phyloP scores from a whole-genome alignment of 2,888 invertebrate species.

The Heliconius sara region DNA sequence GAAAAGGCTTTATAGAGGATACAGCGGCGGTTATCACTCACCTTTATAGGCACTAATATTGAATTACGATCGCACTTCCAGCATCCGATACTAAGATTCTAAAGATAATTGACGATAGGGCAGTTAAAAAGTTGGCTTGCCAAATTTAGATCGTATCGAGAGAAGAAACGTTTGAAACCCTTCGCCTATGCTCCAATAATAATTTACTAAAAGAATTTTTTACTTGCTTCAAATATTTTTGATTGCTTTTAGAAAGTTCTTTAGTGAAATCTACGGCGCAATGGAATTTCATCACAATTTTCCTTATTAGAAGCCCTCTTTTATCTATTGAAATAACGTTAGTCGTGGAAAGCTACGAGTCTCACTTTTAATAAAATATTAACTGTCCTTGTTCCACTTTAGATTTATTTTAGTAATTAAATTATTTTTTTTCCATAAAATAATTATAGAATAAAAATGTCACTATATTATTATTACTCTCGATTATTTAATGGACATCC shows the following conservation, averaged over 20 bases:
- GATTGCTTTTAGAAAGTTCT: conserved; percentile 58
- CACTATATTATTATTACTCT: background rate
- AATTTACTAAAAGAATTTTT: conserved; percentile 57
- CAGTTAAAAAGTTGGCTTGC: conserved; percentile 74
- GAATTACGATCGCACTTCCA: conserved; percentile 69
- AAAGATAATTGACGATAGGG: conserved; percentile 78
- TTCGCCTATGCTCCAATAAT: conserved; percentile 42
- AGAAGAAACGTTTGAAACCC: conserved; percentile 52
- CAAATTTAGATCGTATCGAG: conserved; percentile 70
- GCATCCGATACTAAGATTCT: conserved; percentile 64
- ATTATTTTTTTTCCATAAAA: background rate
- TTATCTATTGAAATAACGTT: conserved; percentile 43
- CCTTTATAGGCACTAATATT: conserved; percentile 81
- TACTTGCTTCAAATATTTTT: conserved; percentile 54
- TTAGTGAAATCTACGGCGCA: conserved; percentile 47
- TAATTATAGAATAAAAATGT: background rate
- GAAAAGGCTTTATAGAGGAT: conserved; percentile 57
- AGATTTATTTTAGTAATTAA: background rate
- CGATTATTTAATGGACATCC: background rate
- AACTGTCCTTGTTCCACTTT: background rate
- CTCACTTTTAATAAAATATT: conserved; percentile 23
- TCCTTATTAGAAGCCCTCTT: conserved; percentile 44
- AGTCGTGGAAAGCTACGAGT: conserved; percentile 27
- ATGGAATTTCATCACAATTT: conserved; percentile 48
- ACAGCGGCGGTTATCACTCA: conserved; percentile 71